Conservation (phyloP, 2,888 invertebrate species). For the Lochmaea crataegi region DNA sequence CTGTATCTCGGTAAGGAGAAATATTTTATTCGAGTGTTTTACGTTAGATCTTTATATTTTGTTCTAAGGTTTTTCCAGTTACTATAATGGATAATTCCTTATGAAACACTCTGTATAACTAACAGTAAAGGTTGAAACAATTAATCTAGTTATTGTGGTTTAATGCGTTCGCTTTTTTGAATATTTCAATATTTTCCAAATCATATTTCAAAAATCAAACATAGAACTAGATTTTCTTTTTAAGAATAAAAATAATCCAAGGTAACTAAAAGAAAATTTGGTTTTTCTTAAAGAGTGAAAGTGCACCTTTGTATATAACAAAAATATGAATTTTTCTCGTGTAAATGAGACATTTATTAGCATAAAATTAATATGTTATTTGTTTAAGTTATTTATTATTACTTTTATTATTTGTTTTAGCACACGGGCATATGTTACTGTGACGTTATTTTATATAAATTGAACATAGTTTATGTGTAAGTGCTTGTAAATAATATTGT, state of each 20-base stretch:
- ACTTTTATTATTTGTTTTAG: slow-evolving; percentile 51
- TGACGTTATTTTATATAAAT: slow-evolving; percentile 60
- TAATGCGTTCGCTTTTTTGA: background rate
- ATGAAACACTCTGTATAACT: too few relatives aligned
- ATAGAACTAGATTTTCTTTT: slow-evolving; percentile 1
- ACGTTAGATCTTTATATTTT: too few relatives aligned
- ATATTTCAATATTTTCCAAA: background rate
- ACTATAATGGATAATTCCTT: too few relatives aligned
- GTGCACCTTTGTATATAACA: slow-evolving; percentile 42
- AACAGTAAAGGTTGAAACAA: slow-evolving; percentile 14
- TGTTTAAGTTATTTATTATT: slow-evolving; percentile 38
- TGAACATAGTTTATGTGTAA: slow-evolving; percentile 62
- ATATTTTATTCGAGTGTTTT: too few relatives aligned
- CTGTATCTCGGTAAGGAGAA: too few relatives aligned
- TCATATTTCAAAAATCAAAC: slow-evolving; percentile 21
- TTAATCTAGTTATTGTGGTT: slow-evolving; percentile 7
- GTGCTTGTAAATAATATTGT: slow-evolving; percentile 66
- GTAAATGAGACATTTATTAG: slow-evolving; percentile 46
- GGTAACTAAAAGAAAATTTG: slow-evolving; percentile 5
- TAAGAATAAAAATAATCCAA: background rate
- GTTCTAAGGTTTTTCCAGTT: too few relatives aligned
- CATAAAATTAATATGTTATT: slow-evolving; percentile 47
- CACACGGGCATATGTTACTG: slow-evolving; percentile 55
- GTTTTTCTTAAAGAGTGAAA: slow-evolving; percentile 23
- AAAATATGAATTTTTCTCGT: slow-evolving; percentile 37